phyloP scores from a whole-genome alignment of 2,888 invertebrate species.

The Dermolepida albohirtum region DNA sequence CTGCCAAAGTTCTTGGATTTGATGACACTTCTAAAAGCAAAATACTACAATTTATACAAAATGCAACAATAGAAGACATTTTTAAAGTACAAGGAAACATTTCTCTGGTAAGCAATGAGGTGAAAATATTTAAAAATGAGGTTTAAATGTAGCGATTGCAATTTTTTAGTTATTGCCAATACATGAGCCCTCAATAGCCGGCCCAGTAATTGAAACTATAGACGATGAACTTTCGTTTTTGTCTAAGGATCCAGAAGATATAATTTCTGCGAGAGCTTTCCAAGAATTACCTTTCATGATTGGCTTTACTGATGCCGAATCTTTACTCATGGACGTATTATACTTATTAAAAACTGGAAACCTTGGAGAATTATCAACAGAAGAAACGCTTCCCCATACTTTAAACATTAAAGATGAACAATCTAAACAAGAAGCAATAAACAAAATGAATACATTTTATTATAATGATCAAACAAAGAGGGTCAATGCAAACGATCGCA shows the following conservation, averaged over 20 bases:
- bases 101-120: constrained; percentile 8
- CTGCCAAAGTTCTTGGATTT: constrained; percentile 26
- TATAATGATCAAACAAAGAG: background rate
- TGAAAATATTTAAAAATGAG: background rate
- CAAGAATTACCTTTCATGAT: constrained; percentile 38
- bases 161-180: constrained; percentile 30
- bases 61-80: constrained; percentile 28
- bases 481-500: background rate
- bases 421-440: constrained; percentile 11
- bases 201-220: constrained; percentile 28
- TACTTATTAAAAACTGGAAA: constrained; percentile 6
- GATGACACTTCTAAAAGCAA: background rate
- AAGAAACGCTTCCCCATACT: constrained; percentile 6
- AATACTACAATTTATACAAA: constrained; percentile 32
- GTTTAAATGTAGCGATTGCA: background rate
- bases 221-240: constrained; percentile 25
- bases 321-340: constrained; percentile 9
- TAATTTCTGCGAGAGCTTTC: constrained; percentile 29
- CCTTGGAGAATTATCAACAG: background rate
- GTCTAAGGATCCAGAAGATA: constrained; percentile 3
- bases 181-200: constrained; percentile 19
- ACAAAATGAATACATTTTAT: constrained; percentile 27
- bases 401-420: constrained; percentile 21
- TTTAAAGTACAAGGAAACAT: constrained; percentile 36
- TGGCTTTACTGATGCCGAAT: constrained; percentile 32